These are phyloP conservation scores for Seira ritae DNA, from an alignment of 2,888 invertebrate genomes.

Conservation along the genomic window DNA sequence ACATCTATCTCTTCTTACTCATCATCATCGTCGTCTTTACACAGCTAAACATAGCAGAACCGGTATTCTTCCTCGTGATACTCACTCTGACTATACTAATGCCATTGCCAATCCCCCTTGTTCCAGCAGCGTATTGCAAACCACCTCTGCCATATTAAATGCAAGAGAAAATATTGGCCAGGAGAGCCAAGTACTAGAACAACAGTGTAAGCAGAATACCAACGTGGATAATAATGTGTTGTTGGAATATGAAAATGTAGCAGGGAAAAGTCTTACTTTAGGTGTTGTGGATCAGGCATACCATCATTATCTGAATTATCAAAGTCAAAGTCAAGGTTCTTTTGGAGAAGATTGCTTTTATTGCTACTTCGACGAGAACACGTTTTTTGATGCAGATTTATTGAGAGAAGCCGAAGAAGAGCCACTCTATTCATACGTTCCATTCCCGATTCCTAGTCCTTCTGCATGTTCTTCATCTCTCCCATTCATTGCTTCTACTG, in stretches of 20 bases:
- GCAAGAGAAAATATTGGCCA: too few relatives aligned
- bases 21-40: not conserved
- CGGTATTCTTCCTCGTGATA: conserved; percentile 45
- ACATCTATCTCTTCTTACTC: not conserved
- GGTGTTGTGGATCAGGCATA: too few relatives aligned
- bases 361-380: conserved; percentile 28
- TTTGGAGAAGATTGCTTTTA: conserved; percentile 25
- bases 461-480: not conserved
- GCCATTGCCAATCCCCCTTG: conserved; percentile 34
- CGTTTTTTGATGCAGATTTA: conserved; percentile 25
- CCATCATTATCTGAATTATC: conserved; percentile 15
- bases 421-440: conserved; percentile 27
- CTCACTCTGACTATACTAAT: not conserved
- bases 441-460: conserved; percentile 27
- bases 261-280: conserved; percentile 25
- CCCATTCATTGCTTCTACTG: not conserved
- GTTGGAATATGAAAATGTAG: too few relatives aligned
- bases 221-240: too few relatives aligned
- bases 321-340: conserved; percentile 62
- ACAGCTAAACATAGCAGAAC: conserved; percentile 9
- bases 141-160: conserved; percentile 22
- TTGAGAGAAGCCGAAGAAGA: conserved; percentile 19
- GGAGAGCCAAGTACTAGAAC: too few relatives aligned
- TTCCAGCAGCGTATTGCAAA: conserved; percentile 7
- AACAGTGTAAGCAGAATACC: not conserved